Percentiles rank a stretch among this genome's conserved stretches.
Evolutionary conservation across 2,113 vertebrate species (phyloP).

Genomic region (Galeopterus variegatus): DNA sequence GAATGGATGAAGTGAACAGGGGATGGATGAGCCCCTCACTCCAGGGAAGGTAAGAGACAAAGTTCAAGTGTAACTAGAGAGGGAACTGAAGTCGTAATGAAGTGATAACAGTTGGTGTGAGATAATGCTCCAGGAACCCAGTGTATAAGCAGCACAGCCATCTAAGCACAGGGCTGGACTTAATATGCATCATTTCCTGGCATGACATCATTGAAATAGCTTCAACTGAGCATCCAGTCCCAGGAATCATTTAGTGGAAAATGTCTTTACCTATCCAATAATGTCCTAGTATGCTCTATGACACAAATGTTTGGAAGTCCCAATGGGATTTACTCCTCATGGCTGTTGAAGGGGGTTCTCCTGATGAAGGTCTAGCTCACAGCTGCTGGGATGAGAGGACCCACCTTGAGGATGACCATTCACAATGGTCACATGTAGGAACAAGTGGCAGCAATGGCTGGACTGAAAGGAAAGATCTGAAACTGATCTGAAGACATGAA

Average conservation of each 20-base stretch:
- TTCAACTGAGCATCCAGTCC: not conserved
- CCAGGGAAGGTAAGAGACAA: not conserved
- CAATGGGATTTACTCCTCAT: not conserved
- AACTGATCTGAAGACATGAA: not conserved
- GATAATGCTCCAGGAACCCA: conserved; percentile 10
- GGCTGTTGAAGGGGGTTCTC: not conserved
- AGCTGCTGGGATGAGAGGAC: not conserved
- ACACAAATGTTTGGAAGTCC: not conserved
- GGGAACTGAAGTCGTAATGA: not conserved
- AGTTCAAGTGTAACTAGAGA: not conserved
- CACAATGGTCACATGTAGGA: not conserved
- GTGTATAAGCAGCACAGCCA: not conserved
- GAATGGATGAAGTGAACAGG: not conserved
- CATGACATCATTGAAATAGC: not conserved
- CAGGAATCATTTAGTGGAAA: not conserved
- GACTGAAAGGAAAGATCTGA: not conserved
- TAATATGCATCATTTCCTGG: not conserved
- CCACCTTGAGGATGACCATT: not conserved
- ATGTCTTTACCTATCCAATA: not conserved
- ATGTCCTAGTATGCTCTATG: not conserved
- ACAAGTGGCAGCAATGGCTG: not conserved
- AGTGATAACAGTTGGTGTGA: not conserved
- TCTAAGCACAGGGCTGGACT: not conserved
- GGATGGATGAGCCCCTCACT: not conserved
- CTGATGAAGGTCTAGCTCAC: not conserved